phyloP scores from a whole-genome alignment of 2,888 invertebrate species.

The Adelognathus sp. region DNA sequence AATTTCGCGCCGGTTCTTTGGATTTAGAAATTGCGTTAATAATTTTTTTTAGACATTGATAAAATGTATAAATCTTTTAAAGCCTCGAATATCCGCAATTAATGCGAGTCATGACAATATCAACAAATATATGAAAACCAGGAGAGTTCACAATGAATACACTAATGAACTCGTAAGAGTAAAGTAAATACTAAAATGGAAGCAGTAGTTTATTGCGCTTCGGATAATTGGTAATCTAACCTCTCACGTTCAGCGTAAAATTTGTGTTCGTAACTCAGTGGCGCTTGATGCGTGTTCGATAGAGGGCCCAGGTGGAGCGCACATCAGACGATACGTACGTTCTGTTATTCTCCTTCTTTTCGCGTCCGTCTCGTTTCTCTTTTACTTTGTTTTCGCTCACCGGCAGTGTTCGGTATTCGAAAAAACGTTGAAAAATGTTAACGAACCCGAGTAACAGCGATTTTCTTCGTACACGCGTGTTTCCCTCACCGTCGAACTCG shows the following conservation, averaged over 20 bases:
- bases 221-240: slow-evolving; percentile 58
- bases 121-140: too few species aligned
- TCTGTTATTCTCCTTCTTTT: not conserved
- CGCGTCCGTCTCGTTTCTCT: not conserved
- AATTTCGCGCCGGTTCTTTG: too few species aligned
- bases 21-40: too few species aligned
- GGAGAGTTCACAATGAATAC: too few species aligned
- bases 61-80: not conserved
- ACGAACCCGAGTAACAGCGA: not conserved
- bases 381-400: not conserved
- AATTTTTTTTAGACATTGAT: too few species aligned
- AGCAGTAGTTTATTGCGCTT: slow-evolving; percentile 24
- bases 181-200: too few species aligned
- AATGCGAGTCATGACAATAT: too few species aligned
- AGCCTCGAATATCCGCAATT: too few species aligned
- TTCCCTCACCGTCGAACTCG: not conserved
- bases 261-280: slow-evolving; percentile 38
- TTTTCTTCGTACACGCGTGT: not conserved
- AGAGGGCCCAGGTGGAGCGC: slow-evolving; percentile 57
- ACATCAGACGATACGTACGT: slow-evolving; percentile 44
- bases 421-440: not conserved
- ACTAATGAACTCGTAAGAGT: too few species aligned
- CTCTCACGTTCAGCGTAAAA: slow-evolving; percentile 55
- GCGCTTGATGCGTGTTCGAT: slow-evolving; percentile 54
- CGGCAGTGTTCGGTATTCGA: too few species aligned